Evolutionary conservation across 2,888 invertebrate genomes (phyloP).

Genomic region (Mimumesa dahlbomi): DNA sequence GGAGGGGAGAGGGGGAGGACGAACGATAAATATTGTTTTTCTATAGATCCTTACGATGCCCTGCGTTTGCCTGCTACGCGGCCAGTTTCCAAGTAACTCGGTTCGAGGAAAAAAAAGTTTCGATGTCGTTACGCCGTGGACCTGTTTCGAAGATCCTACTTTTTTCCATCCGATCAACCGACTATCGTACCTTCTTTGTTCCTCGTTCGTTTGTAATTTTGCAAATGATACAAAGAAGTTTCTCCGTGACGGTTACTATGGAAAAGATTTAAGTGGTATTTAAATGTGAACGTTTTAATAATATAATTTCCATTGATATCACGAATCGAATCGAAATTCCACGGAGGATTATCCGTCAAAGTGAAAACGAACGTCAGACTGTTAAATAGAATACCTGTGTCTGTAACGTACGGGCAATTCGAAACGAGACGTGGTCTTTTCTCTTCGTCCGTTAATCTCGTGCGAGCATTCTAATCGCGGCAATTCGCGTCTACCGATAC

Average conservation of each 20-base stretch:
- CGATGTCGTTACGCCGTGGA: constrained; percentile 25
- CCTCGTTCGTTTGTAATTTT: not conserved
- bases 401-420: too few relatives aligned
- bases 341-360: too few relatives aligned
- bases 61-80: constrained; percentile 40
- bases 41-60: constrained; percentile 51
- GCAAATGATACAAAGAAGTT: not conserved
- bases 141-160: constrained; percentile 32
- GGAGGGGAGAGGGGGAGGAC: constrained; percentile 47
- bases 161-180: constrained; percentile 24
- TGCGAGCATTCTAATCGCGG: constrained; percentile 50
- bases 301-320: too few relatives aligned
- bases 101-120: constrained; percentile 56
- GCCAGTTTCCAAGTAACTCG: constrained; percentile 70
- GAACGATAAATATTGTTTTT: constrained; percentile 76
- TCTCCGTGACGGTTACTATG: too few relatives aligned
- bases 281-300: too few relatives aligned
- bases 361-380: too few relatives aligned
- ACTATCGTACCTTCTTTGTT: constrained; percentile 5
- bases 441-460: constrained; percentile 52
- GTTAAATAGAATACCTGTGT: too few relatives aligned
- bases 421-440: constrained; percentile 49
- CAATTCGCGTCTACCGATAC: constrained; percentile 53
- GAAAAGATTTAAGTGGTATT: too few relatives aligned
- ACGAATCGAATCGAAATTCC: too few relatives aligned